Evolutionary conservation across 1,140 invertebrate species (phyloP).

Genomic region (Drosophila sechellia): DNA sequence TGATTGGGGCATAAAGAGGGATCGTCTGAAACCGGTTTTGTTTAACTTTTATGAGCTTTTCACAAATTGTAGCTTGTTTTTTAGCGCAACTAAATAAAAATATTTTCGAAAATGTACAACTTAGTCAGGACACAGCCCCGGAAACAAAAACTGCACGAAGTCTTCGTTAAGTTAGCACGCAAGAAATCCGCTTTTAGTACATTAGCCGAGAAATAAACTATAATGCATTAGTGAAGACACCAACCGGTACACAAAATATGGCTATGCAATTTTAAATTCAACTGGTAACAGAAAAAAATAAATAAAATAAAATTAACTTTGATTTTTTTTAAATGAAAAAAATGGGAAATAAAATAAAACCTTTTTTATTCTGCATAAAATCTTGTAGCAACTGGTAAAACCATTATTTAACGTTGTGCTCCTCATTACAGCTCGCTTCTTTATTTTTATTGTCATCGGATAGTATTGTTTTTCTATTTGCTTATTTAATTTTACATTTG

Average conservation of each 20-base stretch:
- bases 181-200: neutral
- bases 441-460: neutral
- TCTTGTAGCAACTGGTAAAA: neutral
- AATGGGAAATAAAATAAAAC: no score
- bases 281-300: neutral
- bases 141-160: neutral
- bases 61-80: constrained; percentile 1
- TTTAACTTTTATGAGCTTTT: constrained; percentile 9
- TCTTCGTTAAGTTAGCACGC: constrained; percentile 3
- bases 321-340: no score
- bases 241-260: neutral
- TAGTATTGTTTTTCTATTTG: neutral
- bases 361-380: no score
- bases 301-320: no score
- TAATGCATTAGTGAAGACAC: neutral
- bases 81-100: neutral
- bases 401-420: no score
- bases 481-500: constrained; percentile 1
- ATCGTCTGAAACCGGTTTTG: constrained; percentile 24
- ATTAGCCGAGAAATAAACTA: neutral
- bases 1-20: neutral
- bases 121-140: neutral
- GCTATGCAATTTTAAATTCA: neutral
- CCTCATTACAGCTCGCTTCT: neutral
- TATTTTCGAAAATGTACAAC: neutral